A percentile compares a stretch with the other conserved stretches of the same genome.
Conservation (phyloP, 2,888 invertebrate species). For the Escarpia spicata region DNA sequence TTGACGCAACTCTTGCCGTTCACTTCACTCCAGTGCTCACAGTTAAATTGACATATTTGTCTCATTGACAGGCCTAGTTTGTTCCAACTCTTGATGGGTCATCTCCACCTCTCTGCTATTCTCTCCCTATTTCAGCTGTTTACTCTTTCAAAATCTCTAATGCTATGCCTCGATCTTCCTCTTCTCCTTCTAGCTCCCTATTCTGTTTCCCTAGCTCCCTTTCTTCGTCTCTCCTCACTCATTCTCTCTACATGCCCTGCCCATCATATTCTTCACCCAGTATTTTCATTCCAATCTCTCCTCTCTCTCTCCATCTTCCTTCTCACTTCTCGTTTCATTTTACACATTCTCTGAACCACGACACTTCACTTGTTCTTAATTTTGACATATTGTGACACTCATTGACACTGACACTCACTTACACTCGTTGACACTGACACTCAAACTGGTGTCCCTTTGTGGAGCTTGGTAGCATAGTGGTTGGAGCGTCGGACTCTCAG, state of each 20-base stretch:
- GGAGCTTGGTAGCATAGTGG: too few relatives aligned
- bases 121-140: background rate
- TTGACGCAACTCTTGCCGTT: too few relatives aligned
- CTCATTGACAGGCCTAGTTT: background rate
- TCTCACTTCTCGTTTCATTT: constrained; percentile 7
- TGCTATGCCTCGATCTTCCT: background rate
- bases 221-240: too few relatives aligned
- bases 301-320: background rate
- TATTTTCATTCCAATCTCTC: background rate
- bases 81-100: background rate
- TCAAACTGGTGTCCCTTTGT: too few relatives aligned
- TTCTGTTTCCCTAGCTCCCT: background rate
- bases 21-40: too few relatives aligned
- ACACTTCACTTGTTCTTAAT: constrained; percentile 3
- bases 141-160: background rate
- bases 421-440: too few relatives aligned
- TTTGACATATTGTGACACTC: background rate
- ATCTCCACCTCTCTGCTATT: background rate
- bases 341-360: background rate
- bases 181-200: background rate
- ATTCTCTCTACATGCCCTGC: too few relatives aligned
- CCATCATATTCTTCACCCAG: too few relatives aligned
- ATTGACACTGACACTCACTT: background rate
- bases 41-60: too few relatives aligned
- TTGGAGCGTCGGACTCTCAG: too few relatives aligned